Evolutionary conservation across 2,113 vertebrate genomes (phyloP).

Genomic region (Cyprinodon brontotheroides): DNA sequence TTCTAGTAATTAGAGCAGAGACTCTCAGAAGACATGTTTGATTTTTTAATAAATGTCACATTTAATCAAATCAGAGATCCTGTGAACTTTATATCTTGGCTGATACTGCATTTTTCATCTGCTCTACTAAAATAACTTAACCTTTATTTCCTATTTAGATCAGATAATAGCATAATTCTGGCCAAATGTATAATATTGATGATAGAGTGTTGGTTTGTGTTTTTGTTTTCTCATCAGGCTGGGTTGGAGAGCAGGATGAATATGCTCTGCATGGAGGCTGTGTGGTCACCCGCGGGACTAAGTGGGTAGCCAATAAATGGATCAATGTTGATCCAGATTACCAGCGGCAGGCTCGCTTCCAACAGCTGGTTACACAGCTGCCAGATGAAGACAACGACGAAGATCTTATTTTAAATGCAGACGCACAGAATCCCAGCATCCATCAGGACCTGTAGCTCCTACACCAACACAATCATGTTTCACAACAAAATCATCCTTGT

Average conservation of each 20-base stretch:
- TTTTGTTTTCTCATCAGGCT: slow-evolving; percentile 78
- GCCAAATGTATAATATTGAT: no score
- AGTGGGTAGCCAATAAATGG: slow-evolving; percentile 99
- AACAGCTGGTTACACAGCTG: slow-evolving; percentile 88
- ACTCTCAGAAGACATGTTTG: no score
- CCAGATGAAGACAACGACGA: slow-evolving; percentile 70
- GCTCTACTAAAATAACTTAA: no score
- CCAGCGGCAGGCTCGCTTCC: slow-evolving; percentile 87
- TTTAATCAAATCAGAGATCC: no score
- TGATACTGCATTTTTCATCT: no score
- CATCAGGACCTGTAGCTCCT: slow-evolving; percentile 76
- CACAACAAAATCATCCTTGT: slow-evolving; percentile 25
- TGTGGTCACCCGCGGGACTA: slow-evolving; percentile 90
- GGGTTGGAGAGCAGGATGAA: slow-evolving; percentile 96
- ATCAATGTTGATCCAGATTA: slow-evolving; percentile 97
- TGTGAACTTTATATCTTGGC: no score
- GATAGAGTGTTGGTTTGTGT: not conserved
- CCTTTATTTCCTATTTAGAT: no score
- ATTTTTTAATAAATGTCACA: no score
- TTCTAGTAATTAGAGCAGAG: not conserved
- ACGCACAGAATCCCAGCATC: slow-evolving; percentile 49
- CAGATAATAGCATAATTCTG: no score
- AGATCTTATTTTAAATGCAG: slow-evolving; percentile 42
- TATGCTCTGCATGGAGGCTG: slow-evolving; percentile 95
- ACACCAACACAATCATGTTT: slow-evolving; percentile 30